Percentiles rank a stretch among this genome's conserved stretches.
phyloP scores from a whole-genome alignment of 1,140 invertebrate species.

The Zaprionus lachaisei region DNA sequence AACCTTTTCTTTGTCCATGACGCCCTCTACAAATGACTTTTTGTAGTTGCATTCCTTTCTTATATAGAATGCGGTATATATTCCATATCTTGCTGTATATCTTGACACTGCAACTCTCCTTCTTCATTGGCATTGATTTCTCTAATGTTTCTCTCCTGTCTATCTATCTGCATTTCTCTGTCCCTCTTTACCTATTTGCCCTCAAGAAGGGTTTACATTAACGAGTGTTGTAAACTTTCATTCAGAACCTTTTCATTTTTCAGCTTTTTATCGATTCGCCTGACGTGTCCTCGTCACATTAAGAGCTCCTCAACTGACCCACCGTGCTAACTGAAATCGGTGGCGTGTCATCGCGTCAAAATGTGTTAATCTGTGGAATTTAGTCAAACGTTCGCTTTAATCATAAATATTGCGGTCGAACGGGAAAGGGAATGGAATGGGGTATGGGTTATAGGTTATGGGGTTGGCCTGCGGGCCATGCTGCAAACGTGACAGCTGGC shows the following conservation, averaged over 20 bases:
- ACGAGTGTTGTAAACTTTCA: too few relatives aligned
- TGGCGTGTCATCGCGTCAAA: conserved; percentile 69
- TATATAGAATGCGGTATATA: too few relatives aligned
- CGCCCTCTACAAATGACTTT: too few relatives aligned
- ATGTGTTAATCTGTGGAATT: conserved; percentile 77
- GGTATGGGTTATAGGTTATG: neutral
- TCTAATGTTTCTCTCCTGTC: too few relatives aligned
- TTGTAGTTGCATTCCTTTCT: too few relatives aligned
- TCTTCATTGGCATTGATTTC: too few relatives aligned
- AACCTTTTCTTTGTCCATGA: too few relatives aligned
- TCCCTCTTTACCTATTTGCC: neutral
- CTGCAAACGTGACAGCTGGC: conserved; percentile 77
- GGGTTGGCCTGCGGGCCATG: conserved; percentile 31
- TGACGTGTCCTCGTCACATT: conserved; percentile 63
- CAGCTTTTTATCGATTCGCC: conserved; percentile 31
- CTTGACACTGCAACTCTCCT: too few relatives aligned
- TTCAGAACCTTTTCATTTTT: neutral
- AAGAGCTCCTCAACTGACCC: conserved; percentile 26
- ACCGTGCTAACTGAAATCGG: neutral
- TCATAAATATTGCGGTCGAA: conserved; percentile 54
- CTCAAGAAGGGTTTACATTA: too few relatives aligned
- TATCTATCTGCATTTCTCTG: neutral
- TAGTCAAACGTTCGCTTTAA: conserved; percentile 72
- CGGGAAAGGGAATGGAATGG: neutral
- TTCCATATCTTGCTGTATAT: too few relatives aligned